These are phyloP conservation scores for Agelastica alni DNA, from an alignment of 2,888 invertebrate species.

Conservation along the genomic window DNA sequence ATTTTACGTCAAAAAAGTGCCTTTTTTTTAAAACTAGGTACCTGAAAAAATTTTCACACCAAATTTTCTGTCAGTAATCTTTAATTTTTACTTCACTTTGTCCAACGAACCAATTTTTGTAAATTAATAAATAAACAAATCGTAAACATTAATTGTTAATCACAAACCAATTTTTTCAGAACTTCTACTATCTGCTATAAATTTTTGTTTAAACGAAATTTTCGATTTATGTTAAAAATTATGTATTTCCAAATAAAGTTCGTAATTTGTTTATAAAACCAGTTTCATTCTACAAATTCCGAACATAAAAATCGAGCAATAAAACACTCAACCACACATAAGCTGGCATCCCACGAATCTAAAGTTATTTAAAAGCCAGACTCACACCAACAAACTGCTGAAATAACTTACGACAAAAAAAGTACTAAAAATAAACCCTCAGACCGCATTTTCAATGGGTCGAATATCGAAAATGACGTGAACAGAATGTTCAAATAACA, in stretches of 20 bases:
- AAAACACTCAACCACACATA: slow-evolving; percentile 24
- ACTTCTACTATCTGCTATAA: too few relatives aligned
- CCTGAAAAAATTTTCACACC: too few relatives aligned
- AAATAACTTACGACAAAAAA: slow-evolving; percentile 31
- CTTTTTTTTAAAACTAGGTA: too few relatives aligned
- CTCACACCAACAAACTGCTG: slow-evolving; percentile 26
- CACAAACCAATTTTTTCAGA: too few relatives aligned
- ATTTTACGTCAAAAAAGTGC: too few relatives aligned
- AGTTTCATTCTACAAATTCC: slow-evolving; percentile 11
- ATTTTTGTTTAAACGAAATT: too few relatives aligned
- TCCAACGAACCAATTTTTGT: too few relatives aligned
- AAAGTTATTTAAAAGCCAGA: slow-evolving; percentile 29
- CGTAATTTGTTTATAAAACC: slow-evolving; percentile 11
- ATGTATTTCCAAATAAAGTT: not conserved
- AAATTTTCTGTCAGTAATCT: too few relatives aligned
- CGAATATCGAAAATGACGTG: slow-evolving; percentile 38
- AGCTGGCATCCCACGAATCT: slow-evolving; percentile 30
- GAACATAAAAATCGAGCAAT: slow-evolving; percentile 17
- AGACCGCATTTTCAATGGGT: slow-evolving; percentile 27
- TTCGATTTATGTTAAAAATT: not conserved
- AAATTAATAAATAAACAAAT: not conserved
- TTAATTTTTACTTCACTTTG: too few relatives aligned
- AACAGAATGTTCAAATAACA: slow-evolving; percentile 38
- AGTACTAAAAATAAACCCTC: slow-evolving; percentile 33
- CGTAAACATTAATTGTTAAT: too few relatives aligned